Conservation (phyloP, 2,888 invertebrate genomes). For the Eristalis pertinax region DNA sequence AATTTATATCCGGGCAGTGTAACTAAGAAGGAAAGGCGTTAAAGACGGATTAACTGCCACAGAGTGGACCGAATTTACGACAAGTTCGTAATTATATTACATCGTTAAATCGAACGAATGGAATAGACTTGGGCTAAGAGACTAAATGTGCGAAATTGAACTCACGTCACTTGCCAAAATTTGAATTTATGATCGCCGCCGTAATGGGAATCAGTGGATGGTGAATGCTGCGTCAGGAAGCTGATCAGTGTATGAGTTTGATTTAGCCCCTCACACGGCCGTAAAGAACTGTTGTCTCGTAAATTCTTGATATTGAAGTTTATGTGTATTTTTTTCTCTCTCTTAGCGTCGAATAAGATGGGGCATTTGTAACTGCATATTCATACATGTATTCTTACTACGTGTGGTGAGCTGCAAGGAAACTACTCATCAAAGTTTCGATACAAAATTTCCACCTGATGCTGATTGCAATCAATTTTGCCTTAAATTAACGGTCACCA, state of each 20-base stretch:
- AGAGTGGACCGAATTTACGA: constrained; percentile 54
- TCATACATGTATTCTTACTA: too few species aligned
- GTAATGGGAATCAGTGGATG: constrained; percentile 3
- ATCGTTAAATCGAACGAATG: constrained; percentile 52
- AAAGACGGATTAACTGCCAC: constrained; percentile 47
- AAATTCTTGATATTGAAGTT: constrained; percentile 15
- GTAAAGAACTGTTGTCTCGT: constrained; percentile 29
- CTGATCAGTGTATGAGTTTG: not conserved
- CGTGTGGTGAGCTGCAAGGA: too few species aligned
- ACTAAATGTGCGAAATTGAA: constrained; percentile 22
- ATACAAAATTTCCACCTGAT: too few species aligned
- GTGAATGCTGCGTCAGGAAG: not conserved
- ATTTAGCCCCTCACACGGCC: not conserved
- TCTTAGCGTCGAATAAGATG: too few species aligned
- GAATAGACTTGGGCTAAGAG: constrained; percentile 2
- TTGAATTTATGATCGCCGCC: constrained; percentile 43
- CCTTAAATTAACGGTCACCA: too few species aligned
- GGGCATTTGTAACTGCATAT: too few species aligned
- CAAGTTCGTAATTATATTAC: constrained; percentile 58
- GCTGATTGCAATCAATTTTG: too few species aligned
- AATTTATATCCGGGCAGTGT: not conserved
- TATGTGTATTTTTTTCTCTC: not conserved
- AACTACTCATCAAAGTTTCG: too few species aligned
- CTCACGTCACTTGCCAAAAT: constrained; percentile 52
- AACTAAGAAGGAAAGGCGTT: constrained; percentile 11